Base-by-base conservation (phyloP, 2,113 vertebrate genomes). In the Rhadina sibilatrix region DNA sequence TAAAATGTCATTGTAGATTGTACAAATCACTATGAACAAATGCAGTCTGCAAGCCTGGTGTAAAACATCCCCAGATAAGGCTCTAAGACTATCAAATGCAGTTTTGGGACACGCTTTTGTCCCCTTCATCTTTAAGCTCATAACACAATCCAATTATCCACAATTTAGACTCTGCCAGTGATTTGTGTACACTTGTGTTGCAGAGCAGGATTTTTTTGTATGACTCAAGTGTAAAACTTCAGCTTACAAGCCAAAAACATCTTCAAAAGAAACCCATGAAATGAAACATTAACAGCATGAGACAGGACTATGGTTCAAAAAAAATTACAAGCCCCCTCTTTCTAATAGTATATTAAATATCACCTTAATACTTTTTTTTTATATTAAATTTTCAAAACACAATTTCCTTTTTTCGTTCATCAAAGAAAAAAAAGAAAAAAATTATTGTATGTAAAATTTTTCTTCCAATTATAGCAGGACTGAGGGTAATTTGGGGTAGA, bases 111-210 rank as follows among this genome's bases (percentile, higher is more conserved):
- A 96, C 0, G 95, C 92, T 97, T 97, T 97, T 98, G 96, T 97
- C 93, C 97, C 97, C 98, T 98, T 98, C 97, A 98, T 98, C 97
- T 98, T 96, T 96, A 97, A 98, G 97, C 97, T 97, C 93, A 93
- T 89, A 93, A 89, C 91, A 97, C 96, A 98, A 98, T 98, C 98
- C 98, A 97, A 97, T 98, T 98, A 98, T 96, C 89, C 96, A 96
- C 96, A 96, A 98, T 98, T 98, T 97, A 97, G 88, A 77, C 76
- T 92, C 95, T 97, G 97, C 96, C 96, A 84, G 44, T 24, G 19
- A 97, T 98, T 97, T 97, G 95, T 98, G 95, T 97, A 97, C 42
- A 94, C 60, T 95, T 96, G 78, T 93, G 68, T 94, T 96, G 84
- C 82, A 97, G 89, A 94, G 76, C 57, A 96, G 94, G 95, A 96